A percentile compares a stretch with the other conserved stretches of the same genome.
These are phyloP conservation scores for Drosophila navojoa DNA, from an alignment of 1,140 invertebrate genomes.

Conservation along the genomic window DNA sequence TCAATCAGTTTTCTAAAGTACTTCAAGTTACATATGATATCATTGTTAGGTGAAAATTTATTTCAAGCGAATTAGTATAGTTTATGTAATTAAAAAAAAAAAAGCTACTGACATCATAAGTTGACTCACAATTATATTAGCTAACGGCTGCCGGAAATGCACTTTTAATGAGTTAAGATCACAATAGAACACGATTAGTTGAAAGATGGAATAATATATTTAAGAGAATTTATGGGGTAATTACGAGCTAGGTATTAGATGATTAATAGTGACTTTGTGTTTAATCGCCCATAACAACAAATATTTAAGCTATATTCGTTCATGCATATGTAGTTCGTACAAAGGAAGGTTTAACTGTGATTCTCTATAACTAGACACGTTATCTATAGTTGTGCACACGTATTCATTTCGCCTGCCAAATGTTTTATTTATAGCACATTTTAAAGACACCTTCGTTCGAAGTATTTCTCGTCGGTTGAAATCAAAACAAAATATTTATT, in stretches of 20 bases:
- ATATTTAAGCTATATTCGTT: no score
- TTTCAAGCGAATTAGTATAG: background rate
- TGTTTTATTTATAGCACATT: no score
- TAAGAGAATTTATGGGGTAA: background rate
- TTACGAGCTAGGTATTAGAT: no score
- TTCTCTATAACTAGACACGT: no score
- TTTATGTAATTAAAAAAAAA: background rate
- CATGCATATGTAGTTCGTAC: no score
- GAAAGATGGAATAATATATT: background rate
- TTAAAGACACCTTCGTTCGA: no score
- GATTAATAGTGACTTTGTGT: no score
- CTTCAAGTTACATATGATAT: background rate
- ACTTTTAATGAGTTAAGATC: slow-evolving; percentile 2
- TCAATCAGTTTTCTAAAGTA: slow-evolving; percentile 19
- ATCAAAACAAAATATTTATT: slow-evolving; percentile 25
- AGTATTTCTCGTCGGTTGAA: background rate
- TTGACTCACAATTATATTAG: slow-evolving; percentile 27
- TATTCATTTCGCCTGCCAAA: no score
- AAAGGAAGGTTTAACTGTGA: slow-evolving; percentile 8
- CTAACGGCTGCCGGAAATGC: slow-evolving; percentile 8
- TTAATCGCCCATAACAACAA: no score
- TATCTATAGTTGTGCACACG: no score
- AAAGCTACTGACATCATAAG: slow-evolving; percentile 20
- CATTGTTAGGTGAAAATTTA: background rate
- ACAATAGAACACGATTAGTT: background rate